These are phyloP conservation scores for Eretmocerus hayati DNA, from an alignment of 2,888 invertebrate genomes.

Conservation along the genomic window DNA sequence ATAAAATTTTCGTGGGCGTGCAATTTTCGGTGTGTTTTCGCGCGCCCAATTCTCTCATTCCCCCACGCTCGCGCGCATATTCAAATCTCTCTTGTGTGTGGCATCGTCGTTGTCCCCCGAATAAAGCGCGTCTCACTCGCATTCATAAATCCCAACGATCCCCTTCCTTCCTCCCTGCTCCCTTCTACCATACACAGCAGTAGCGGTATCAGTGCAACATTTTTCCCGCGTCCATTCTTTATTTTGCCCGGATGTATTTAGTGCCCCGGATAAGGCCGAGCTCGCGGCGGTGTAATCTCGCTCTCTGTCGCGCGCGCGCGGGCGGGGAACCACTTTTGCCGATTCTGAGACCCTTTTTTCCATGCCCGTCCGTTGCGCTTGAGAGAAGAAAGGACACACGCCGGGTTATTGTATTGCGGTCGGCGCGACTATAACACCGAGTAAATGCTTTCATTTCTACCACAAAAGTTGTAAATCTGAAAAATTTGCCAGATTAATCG, in stretches of 20 bases:
- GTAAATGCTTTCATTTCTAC: too few species aligned
- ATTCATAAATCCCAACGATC: neutral
- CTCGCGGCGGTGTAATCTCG: too few species aligned
- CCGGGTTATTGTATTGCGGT: too few species aligned
- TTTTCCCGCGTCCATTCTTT: slow-evolving; percentile 18
- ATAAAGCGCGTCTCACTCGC: neutral
- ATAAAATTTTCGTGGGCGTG: slow-evolving; percentile 17
- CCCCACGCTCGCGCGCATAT: too few species aligned
- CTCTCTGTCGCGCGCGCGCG: neutral
- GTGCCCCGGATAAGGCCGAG: slow-evolving; percentile 18
- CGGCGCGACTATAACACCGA: too few species aligned
- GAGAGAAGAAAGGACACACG: neutral
- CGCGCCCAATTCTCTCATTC: neutral
- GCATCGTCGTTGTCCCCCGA: neutral
- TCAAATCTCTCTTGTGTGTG: neutral
- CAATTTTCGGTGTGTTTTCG: slow-evolving; percentile 6
- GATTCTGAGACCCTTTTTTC: neutral
- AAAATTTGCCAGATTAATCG: slow-evolving; percentile 21
- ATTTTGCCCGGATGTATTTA: slow-evolving; percentile 20
- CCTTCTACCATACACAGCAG: neutral
- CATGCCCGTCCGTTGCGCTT: neutral
- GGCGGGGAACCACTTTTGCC: slow-evolving; percentile 4
- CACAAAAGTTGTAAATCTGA: slow-evolving; percentile 15
- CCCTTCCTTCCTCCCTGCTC: neutral
- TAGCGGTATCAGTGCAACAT: slow-evolving; percentile 16